Percentiles rank a stretch among this genome's conserved stretches.
Conservation (phyloP, 1,140 invertebrate genomes). For the Caligus rogercresseyi region DNA sequence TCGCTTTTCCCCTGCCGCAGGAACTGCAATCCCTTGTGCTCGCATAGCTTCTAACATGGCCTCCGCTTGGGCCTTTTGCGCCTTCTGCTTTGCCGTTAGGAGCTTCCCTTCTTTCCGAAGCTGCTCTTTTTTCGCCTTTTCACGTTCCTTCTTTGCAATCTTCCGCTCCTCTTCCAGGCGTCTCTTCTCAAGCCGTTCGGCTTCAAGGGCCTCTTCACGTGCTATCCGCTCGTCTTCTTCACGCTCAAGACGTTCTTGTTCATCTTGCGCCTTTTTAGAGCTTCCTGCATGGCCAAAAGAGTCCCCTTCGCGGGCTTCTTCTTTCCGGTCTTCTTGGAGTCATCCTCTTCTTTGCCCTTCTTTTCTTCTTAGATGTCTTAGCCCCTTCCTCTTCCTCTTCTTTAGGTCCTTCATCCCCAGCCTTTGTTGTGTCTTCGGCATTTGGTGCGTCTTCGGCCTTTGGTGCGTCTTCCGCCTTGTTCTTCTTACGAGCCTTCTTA, state of each 20-base stretch:
- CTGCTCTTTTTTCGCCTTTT: slow-evolving; percentile 79
- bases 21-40: slow-evolving; percentile 38
- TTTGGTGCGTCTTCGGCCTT: slow-evolving; percentile 1
- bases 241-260: slow-evolving; percentile 39
- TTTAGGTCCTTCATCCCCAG: slow-evolving; percentile 24
- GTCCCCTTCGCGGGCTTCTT: slow-evolving; percentile 22
- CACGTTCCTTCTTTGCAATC: slow-evolving; percentile 77
- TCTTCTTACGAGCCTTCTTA: slow-evolving; percentile 63
- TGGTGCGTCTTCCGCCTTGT: slow-evolving; percentile 37
- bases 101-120: slow-evolving; percentile 87
- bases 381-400: slow-evolving; percentile 21
- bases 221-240: slow-evolving; percentile 35
- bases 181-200: slow-evolving; percentile 26
- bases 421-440: slow-evolving; percentile 21
- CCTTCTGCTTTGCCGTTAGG: slow-evolving; percentile 75
- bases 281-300: slow-evolving; percentile 18
- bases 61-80: slow-evolving; percentile 64
- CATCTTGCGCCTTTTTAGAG: slow-evolving; percentile 48
- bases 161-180: slow-evolving; percentile 62
- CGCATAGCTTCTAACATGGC: slow-evolving; percentile 60
- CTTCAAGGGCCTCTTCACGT: slow-evolving; percentile 42
- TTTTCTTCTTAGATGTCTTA: too few species aligned
- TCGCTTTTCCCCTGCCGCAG: slow-evolving; percentile 40
- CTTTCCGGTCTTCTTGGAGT: slow-evolving; percentile 23
- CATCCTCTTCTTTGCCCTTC: slow-evolving; percentile 25